Evolutionary conservation across 2,113 vertebrate species (phyloP).

Genomic region (Ciconia maguari): DNA sequence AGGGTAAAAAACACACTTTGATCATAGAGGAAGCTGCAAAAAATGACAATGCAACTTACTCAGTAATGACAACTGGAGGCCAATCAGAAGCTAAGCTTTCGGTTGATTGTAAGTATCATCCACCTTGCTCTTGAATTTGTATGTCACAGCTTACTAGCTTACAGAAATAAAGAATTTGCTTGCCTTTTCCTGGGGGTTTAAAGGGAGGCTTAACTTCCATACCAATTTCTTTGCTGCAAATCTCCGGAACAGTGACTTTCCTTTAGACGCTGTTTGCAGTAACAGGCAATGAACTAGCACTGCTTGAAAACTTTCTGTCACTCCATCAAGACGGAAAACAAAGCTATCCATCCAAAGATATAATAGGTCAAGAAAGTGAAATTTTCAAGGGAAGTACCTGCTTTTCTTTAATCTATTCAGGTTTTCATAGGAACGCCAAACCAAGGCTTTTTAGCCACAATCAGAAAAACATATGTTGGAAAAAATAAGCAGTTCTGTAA

Average conservation of each 20-base stretch:
- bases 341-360: not conserved
- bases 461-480: not conserved
- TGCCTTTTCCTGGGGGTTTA: not conserved
- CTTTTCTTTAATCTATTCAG: not conserved
- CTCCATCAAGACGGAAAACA: not conserved
- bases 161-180: not conserved
- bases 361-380: not conserved
- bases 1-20: slow-evolving; percentile 90
- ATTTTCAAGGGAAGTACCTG: not conserved
- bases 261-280: not conserved
- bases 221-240: not conserved
- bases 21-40: slow-evolving; percentile 91
- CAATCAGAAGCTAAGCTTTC: slow-evolving; percentile 84
- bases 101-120: slow-evolving; percentile 83
- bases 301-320: not conserved
- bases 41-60: slow-evolving; percentile 90
- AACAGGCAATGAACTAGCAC: not conserved
- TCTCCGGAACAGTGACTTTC: not conserved
- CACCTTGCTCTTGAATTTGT: not conserved
- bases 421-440: not conserved
- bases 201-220: not conserved
- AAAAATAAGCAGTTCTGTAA: not conserved
- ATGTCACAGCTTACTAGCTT: not conserved
- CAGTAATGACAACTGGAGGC: slow-evolving; percentile 91
- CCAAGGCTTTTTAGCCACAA: not conserved